Base-by-base conservation (phyloP, 2,113 vertebrate species). In the Petrocephalus zakoni region DNA sequence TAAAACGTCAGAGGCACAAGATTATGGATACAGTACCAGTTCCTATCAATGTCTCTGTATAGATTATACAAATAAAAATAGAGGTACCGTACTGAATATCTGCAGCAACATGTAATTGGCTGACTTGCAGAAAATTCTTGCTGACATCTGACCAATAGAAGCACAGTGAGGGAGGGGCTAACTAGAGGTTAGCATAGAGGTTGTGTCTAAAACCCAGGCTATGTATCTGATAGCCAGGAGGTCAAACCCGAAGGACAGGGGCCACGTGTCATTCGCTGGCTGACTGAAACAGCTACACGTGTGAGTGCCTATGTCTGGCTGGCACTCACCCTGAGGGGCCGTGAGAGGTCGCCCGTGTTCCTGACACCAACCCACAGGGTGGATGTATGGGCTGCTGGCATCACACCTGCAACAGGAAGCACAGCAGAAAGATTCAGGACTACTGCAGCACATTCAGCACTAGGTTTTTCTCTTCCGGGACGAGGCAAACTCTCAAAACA, bases 291-390 rank as follows among this genome's bases (percentile, higher is more conserved):
- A 64, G 61, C 9, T 64, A 64, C 61, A 25, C 17, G 61, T 64
- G 61, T 22, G 58, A n/a, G 58, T n/a, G 5, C 29, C 42, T 21
- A n/a, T 83, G 46, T 22, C 19, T 83, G 81, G 37, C 81, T n/a
- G 81, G 81, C 56, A 93, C 94, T 75, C 95, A 97, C 97, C 97
- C 93, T 97, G 97, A 90, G 97, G 97, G 56, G 96, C 94, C 42
- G 96, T 97, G 91, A 98, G 93, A 87, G 95, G 95, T 90, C 94
- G 94, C 89, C 94, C 95, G 49, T 96, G 95, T 87, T 96, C 95
- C 91, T 97, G 95, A 94, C 96, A 97, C 94, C 97, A 97, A 89
- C 97, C 97, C 0, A 98, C 95, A 64, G 97, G 97, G 92, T 94
- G 96, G 88, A 97, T 97, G 89, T 96, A 96, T 0, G 96, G 97